These are phyloP conservation scores for Oreochromis niloticus DNA, from an alignment of 2,113 vertebrate species.

Conservation along the genomic window DNA sequence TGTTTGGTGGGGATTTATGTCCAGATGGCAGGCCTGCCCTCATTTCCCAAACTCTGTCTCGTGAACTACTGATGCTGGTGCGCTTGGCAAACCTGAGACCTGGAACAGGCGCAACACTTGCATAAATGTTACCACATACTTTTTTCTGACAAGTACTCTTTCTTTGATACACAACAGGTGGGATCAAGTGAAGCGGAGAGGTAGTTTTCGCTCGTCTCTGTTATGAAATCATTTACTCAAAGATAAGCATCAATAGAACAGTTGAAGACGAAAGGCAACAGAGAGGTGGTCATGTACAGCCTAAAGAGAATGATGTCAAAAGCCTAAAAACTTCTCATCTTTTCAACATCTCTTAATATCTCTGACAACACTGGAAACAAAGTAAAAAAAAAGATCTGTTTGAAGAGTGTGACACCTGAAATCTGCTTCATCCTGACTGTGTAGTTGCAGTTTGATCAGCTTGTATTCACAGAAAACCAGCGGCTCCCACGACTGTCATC, in stretches of 20 bases:
- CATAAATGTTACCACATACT: not conserved
- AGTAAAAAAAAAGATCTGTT: accelerated
- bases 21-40: conserved; percentile 39
- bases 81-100: not conserved
- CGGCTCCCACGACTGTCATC: not conserved
- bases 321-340: not conserved
- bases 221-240: not conserved
- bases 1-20: conserved; percentile 43
- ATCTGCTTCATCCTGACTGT: not conserved
- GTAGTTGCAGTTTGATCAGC: not conserved
- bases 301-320: not conserved
- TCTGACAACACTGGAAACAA: not conserved
- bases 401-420: not conserved
- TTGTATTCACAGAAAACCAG: not conserved
- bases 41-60: not conserved
- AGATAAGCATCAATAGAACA: not conserved
- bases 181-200: not conserved
- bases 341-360: not conserved
- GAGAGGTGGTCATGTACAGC: not conserved
- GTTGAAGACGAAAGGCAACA: not conserved
- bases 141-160: not conserved
- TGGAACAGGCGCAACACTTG: not conserved
- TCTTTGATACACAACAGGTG: not conserved
- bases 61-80: not conserved
- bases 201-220: not conserved